These are phyloP conservation scores for Arenaria interpres DNA, from an alignment of 2,113 vertebrate genomes.

Conservation along the genomic window DNA sequence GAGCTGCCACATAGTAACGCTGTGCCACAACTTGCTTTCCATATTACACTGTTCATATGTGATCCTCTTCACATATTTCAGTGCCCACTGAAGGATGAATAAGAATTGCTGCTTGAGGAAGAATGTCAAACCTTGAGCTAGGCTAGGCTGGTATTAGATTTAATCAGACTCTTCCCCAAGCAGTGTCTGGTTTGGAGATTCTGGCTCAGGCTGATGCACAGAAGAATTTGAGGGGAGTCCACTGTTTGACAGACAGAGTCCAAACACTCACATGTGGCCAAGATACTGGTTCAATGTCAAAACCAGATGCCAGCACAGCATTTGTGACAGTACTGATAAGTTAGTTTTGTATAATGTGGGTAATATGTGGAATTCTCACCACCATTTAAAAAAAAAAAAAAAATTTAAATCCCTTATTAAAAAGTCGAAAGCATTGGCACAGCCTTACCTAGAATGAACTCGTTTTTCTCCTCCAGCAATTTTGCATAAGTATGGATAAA, in stretches of 20 bases:
- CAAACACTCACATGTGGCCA: neutral
- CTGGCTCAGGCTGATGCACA: neutral
- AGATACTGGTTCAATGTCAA: neutral
- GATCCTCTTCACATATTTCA: neutral
- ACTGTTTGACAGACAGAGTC: neutral
- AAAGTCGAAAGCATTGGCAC: neutral
- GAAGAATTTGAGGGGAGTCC: neutral
- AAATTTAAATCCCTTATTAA: neutral
- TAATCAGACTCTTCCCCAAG: neutral
- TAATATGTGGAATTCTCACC: neutral
- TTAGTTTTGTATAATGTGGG: neutral
- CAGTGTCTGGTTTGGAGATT: neutral
- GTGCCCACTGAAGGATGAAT: neutral
- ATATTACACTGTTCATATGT: neutral
- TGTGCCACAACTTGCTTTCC: neutral
- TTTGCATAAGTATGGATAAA: conserved; percentile 88
- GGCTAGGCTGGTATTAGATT: neutral
- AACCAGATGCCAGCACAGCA: neutral
- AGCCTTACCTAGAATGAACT: conserved; percentile 85
- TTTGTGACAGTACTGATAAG: neutral
- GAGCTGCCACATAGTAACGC: neutral
- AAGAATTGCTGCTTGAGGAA: neutral
- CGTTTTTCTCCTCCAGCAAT: conserved; percentile 88
- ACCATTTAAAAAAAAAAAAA: neutral
- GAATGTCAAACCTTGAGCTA: neutral